A percentile compares a stretch with the other conserved stretches of the same genome.
phyloP scores from a whole-genome alignment of 2,113 vertebrate genomes.

The Equus przewalskii region DNA sequence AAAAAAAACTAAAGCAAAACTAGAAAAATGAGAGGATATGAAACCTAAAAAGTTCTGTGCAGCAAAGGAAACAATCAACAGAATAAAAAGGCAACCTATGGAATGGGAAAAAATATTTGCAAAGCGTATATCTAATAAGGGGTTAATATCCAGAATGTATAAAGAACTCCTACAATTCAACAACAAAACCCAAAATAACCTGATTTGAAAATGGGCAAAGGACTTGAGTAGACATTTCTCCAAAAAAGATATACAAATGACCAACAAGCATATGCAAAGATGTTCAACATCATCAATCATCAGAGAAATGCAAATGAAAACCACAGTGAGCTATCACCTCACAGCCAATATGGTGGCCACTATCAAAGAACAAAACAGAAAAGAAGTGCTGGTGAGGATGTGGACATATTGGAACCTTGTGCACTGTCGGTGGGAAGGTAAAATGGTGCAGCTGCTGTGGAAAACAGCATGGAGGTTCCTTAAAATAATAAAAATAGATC shows the following conservation, averaged over 20 bases:
- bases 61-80: background rate
- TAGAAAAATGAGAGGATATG: background rate
- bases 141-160: constrained; percentile 7
- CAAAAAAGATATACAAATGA: background rate
- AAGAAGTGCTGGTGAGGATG: background rate
- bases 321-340: background rate
- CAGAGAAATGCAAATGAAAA: constrained; percentile 1
- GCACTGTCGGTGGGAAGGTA: background rate
- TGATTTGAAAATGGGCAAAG: background rate
- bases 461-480: background rate
- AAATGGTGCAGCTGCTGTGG: background rate
- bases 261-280: background rate
- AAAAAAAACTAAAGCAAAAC: background rate
- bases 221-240: background rate
- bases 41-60: background rate
- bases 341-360: background rate
- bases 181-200: background rate
- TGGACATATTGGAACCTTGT: background rate
- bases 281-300: background rate
- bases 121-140: background rate
- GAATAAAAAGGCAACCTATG: background rate
- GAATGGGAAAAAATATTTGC: background rate
- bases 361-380: background rate
- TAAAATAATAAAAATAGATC: constrained; percentile 1
- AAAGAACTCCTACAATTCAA: background rate